Conservation (phyloP, 2,113 vertebrate genomes). For the Manacus vitellinus region DNA sequence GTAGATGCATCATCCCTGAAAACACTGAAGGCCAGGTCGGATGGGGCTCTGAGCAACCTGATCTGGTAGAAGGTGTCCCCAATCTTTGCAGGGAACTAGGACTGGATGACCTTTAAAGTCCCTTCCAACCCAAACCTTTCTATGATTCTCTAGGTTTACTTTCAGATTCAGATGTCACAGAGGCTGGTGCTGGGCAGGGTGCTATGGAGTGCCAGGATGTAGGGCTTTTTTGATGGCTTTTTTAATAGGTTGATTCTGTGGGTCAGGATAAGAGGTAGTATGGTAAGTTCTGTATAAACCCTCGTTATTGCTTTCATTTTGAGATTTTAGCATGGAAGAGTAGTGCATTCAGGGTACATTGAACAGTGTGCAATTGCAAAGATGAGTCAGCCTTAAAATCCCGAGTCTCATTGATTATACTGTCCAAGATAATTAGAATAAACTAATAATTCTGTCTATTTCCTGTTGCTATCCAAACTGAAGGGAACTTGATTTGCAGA, state of each 20-base stretch:
- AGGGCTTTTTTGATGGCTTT: background rate
- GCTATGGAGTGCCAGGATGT: accelerated
- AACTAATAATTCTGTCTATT: background rate
- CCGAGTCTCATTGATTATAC: background rate
- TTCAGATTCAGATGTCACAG: background rate
- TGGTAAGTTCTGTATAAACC: background rate
- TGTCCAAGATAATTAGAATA: background rate
- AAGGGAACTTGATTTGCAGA: background rate
- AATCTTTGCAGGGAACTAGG: no score
- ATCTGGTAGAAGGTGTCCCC: background rate
- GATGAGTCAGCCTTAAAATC: background rate
- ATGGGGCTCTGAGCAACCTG: background rate
- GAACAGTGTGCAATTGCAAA: background rate
- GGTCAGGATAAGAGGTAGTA: background rate
- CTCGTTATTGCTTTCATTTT: background rate
- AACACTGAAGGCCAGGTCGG: background rate
- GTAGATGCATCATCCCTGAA: background rate
- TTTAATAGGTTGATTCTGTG: background rate
- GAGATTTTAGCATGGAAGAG: background rate
- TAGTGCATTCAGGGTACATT: background rate
- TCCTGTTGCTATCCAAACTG: background rate
- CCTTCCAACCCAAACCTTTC: background rate
- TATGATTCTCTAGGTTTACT: background rate
- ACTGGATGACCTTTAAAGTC: background rate
- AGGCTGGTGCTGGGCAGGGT: background rate